These are phyloP conservation scores for Norana najaformis DNA, from an alignment of 2,888 invertebrate species.

Conservation along the genomic window DNA sequence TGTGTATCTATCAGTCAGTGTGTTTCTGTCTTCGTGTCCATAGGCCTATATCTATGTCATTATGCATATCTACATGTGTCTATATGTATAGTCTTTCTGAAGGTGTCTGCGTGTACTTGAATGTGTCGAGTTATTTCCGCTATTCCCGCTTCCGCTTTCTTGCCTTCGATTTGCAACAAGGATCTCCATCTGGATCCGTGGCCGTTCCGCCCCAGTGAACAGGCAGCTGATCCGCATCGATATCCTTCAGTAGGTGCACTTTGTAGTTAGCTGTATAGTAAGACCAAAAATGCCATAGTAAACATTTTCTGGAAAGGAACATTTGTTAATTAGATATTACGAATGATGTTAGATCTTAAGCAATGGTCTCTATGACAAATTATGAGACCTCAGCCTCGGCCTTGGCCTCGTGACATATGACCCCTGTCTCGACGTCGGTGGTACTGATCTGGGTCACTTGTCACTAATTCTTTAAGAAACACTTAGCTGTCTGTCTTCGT, in stretches of 20 bases:
- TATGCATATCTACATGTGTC: too few relatives aligned
- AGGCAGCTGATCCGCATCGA: constrained; percentile 43
- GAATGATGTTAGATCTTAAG: too few relatives aligned
- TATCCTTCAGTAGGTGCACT: constrained; percentile 39
- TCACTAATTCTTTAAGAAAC: too few relatives aligned
- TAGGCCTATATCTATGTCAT: too few relatives aligned
- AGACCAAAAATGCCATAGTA: not conserved
- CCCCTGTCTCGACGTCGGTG: too few relatives aligned
- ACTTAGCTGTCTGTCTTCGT: too few relatives aligned
- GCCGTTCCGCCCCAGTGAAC: constrained; percentile 44
- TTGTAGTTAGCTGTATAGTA: constrained; percentile 41
- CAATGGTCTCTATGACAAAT: too few relatives aligned
- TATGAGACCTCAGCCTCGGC: too few relatives aligned
- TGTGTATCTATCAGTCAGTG: not conserved
- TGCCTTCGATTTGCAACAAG: constrained; percentile 38
- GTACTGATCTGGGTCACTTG: too few relatives aligned
- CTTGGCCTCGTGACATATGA: too few relatives aligned
- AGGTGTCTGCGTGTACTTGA: not conserved
- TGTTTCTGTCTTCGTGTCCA: not conserved
- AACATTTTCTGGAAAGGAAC: not conserved
- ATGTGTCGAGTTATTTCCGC: not conserved
- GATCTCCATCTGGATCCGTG: constrained; percentile 43
- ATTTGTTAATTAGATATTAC: too few relatives aligned
- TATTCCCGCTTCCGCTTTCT: too few relatives aligned
- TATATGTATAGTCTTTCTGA: not conserved